A percentile compares a stretch with the other conserved stretches of the same genome.
Conservation (phyloP, 2,888 invertebrate species). For the Ischnus inquisitorius region DNA sequence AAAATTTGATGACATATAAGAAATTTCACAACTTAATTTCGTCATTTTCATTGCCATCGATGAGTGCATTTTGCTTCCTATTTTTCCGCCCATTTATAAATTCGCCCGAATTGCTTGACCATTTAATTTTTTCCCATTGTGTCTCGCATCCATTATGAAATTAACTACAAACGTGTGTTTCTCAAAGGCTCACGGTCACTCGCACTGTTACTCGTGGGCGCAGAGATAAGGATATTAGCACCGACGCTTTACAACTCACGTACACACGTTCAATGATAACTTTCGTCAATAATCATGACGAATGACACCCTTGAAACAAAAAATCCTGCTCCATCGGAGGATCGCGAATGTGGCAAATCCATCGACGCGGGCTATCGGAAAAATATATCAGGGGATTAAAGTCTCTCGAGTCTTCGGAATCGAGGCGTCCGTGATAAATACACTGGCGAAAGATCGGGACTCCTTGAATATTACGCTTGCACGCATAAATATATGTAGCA, state of each 20-base stretch:
- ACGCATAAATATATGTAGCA: neutral
- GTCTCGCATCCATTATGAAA: too few relatives aligned
- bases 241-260: neutral
- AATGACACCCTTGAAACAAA: constrained; percentile 27
- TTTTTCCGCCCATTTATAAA: too few relatives aligned
- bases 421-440: constrained; percentile 68
- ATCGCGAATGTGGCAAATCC: constrained; percentile 45
- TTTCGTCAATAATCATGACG: constrained; percentile 26
- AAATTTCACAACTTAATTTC: too few relatives aligned
- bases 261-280: constrained; percentile 4
- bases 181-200: too few relatives aligned
- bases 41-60: too few relatives aligned
- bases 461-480: constrained; percentile 4
- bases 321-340: neutral
- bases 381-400: constrained; percentile 54
- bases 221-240: neutral
- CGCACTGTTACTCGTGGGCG: neutral
- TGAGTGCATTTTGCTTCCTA: too few relatives aligned
- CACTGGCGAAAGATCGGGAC: constrained; percentile 42
- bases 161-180: too few relatives aligned
- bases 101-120: too few relatives aligned
- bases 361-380: constrained; percentile 46
- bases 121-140: too few relatives aligned
- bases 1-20: too few relatives aligned
- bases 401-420: constrained; percentile 68